Percentiles rank a stretch among this genome's conserved stretches.
phyloP scores from a whole-genome alignment of 1,140 invertebrate species.

The Micrasema minimum region DNA sequence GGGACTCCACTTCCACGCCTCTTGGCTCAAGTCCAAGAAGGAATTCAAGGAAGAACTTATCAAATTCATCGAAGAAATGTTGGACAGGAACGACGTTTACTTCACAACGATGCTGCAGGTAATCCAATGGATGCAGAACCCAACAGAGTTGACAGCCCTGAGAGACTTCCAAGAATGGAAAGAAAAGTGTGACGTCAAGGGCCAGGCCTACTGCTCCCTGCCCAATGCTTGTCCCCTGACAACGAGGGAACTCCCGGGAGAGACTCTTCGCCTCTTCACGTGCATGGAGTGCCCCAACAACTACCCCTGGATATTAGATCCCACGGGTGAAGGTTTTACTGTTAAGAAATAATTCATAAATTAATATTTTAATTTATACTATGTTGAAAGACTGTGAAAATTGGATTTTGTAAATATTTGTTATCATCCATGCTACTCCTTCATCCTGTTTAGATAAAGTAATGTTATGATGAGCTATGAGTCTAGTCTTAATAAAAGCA shows the following conservation, averaged over 20 bases:
- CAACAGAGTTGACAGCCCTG: constrained; percentile 86
- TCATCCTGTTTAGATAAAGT: constrained; percentile 30
- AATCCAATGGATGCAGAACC: constrained; percentile 98
- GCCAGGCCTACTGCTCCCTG: constrained; percentile 90
- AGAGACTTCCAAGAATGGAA: constrained; percentile 95
- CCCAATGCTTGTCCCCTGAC: constrained; percentile 91
- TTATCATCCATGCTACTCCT: constrained; percentile 56
- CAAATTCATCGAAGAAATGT: constrained; percentile 94
- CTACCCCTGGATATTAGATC: constrained; percentile 95
- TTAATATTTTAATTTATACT: constrained; percentile 52
- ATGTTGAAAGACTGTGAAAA: constrained; percentile 51
- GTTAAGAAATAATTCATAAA: constrained; percentile 76
- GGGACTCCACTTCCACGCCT: constrained; percentile 95
- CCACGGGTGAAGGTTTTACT: constrained; percentile 92
- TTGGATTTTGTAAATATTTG: constrained; percentile 62
- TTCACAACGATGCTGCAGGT: constrained; percentile 95
- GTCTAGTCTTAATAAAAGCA: constrained; percentile 50
- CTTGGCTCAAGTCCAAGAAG: constrained; percentile 94
- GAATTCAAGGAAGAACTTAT: constrained; percentile 92
- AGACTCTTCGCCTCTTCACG: constrained; percentile 91
- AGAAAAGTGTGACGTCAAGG: constrained; percentile 94
- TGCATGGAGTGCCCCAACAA: constrained; percentile 96
- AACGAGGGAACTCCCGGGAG: constrained; percentile 90
- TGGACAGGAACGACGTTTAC: constrained; percentile 90
- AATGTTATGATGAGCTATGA: constrained; percentile 27